phyloP scores from a whole-genome alignment of 1,140 invertebrate species.

The Luehdorfia chinensis region DNA sequence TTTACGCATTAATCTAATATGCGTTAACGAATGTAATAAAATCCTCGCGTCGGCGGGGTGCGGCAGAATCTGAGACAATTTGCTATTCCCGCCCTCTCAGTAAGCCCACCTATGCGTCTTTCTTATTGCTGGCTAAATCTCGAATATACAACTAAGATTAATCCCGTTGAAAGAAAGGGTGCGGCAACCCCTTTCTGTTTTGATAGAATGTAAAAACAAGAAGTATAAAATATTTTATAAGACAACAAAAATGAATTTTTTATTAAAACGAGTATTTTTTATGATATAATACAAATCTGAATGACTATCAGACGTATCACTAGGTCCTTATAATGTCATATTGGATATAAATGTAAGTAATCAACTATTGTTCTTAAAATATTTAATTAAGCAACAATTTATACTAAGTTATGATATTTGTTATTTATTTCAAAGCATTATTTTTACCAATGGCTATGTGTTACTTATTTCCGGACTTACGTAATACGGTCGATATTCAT shows the following conservation, averaged over 20 bases:
- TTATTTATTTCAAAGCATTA: too few relatives aligned
- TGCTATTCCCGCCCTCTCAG: conserved; percentile 49
- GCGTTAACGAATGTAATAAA: conserved; percentile 75
- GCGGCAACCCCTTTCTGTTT: conserved; percentile 45
- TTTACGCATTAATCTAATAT: conserved; percentile 69
- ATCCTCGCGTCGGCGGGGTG: conserved; percentile 43
- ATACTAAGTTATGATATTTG: too few relatives aligned
- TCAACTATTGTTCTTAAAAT: too few relatives aligned
- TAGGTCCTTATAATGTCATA: too few relatives aligned
- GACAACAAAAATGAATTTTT: background rate
- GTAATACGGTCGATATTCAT: conserved; percentile 56
- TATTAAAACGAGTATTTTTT: background rate
- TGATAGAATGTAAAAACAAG: conserved; percentile 19
- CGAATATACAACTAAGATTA: conserved; percentile 76
- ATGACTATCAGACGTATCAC: too few relatives aligned
- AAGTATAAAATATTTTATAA: background rate
- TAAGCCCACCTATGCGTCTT: conserved; percentile 75
- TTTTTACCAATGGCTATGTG: too few relatives aligned
- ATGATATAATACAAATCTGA: too few relatives aligned
- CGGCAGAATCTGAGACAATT: conserved; percentile 69
- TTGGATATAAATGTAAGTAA: too few relatives aligned
- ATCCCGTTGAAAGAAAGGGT: conserved; percentile 72
- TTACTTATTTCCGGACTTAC: too few relatives aligned
- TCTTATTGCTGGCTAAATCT: conserved; percentile 73
- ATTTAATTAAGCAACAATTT: too few relatives aligned